Percentiles rank a stretch among this genome's conserved stretches.
These are phyloP conservation scores for Leuciscus waleckii DNA, from an alignment of 2,797 vertebrate species.

Conservation along the genomic window DNA sequence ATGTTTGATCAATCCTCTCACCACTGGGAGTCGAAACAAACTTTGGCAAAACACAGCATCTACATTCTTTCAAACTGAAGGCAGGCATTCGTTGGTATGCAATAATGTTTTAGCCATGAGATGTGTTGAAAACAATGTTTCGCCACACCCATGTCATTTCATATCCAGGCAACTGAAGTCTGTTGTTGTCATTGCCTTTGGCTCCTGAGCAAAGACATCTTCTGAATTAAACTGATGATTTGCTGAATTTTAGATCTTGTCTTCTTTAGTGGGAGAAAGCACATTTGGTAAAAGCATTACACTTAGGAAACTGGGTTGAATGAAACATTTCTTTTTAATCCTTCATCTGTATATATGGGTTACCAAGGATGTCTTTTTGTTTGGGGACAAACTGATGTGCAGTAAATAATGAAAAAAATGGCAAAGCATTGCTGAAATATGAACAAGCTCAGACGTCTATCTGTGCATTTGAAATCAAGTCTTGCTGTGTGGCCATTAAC, in stretches of 20 bases:
- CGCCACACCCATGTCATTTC: neutral
- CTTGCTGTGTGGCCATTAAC: conserved; percentile 6
- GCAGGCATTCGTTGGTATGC: conserved; percentile 30
- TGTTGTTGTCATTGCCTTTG: conserved; percentile 29
- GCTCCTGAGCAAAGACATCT: neutral
- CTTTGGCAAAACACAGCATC: conserved; percentile 47
- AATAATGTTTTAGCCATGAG: conserved; percentile 40
- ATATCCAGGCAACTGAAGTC: conserved; percentile 15
- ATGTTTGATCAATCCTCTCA: conserved; percentile 44
- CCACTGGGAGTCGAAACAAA: conserved; percentile 53
- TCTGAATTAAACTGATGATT: conserved; percentile 7
- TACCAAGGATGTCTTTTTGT: neutral
- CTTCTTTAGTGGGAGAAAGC: neutral
- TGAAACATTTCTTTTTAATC: neutral
- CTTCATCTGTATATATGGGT: neutral
- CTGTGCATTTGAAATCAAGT: neutral
- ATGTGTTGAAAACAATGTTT: conserved; percentile 43
- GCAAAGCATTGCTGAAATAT: neutral
- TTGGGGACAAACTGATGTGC: neutral
- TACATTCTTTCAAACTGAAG: conserved; percentile 44
- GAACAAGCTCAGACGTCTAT: neutral
- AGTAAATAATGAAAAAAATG: neutral
- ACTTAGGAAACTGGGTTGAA: neutral
- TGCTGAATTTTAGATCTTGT: neutral
- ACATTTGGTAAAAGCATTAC: neutral